Evolutionary conservation across 2,888 invertebrate species (phyloP).

Genomic region (Fragum sueziense): DNA sequence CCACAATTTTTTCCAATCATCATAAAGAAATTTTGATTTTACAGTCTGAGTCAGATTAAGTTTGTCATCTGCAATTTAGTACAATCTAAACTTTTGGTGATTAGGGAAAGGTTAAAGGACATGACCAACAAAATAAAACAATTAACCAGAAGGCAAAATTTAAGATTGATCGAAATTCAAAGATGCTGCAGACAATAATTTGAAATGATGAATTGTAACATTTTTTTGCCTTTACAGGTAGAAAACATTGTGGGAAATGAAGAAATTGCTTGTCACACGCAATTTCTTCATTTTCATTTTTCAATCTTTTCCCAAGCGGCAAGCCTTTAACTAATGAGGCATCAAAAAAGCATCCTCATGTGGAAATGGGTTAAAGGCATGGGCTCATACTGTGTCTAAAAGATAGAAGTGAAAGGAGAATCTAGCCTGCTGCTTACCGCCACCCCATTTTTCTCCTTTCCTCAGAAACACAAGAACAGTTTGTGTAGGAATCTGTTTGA

Average conservation of each 20-base stretch:
- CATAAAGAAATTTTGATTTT: not conserved
- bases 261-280: no score
- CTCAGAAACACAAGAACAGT: slow-evolving; percentile 73
- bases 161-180: no score
- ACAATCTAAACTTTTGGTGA: not conserved
- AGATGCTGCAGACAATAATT: no score
- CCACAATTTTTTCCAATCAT: not conserved
- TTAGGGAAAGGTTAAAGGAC: not conserved
- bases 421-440: slow-evolving; percentile 59
- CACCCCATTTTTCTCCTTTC: slow-evolving; percentile 72
- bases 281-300: not conserved
- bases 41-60: not conserved
- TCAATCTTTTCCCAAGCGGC: not conserved
- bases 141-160: no score
- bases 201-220: no score
- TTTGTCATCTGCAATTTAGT: not conserved
- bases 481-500: slow-evolving; percentile 74
- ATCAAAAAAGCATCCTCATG: not conserved
- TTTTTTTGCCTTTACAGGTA: no score
- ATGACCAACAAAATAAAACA: no score
- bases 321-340: not conserved
- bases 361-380: no score
- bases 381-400: no score
- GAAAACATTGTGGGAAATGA: no score
- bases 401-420: no score